Evolutionary conservation across 2,888 invertebrate species (phyloP), one percentile per base, ranked within the genome.

Genomic region (Sabatieria punctata): DNA sequence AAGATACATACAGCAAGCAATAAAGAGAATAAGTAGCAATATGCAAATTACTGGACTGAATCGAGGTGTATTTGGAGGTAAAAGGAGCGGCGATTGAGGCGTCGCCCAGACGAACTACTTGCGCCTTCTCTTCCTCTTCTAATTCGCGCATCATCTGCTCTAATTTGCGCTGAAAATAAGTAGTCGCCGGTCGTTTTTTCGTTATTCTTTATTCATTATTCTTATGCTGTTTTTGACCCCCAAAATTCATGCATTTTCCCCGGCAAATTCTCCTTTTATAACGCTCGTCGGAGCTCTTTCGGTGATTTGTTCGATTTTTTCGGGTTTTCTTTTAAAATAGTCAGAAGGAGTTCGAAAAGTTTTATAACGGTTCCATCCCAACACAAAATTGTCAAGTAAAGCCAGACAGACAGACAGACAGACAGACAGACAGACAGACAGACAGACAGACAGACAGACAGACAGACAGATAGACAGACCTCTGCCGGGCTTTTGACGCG

Each of bases 1-100:
- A 13, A 33, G n/a, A 13, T 33, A 11, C 33, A 33, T 11, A 33
- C n/a, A 33, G n/a, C 11, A 33, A 33, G n/a, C 11, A 13, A 33
- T n/a, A 33, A 11, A n/a, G n/a, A 33, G n/a, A 33, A 33, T 33
- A 33, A 13, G 11, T 33, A 13, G 13, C n/a, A n/a, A 11, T 21
- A 8, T 13, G 15, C 6, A 46, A 75, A 81, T 75, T 70, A 89
- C 88, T 85, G 69, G 91, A 89, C 63, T 82, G 77, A 64, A 93
- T 86, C 36, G 93, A 93, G 6, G 93, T 88, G 51, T 86, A 76
- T 69, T 88, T 86, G 60, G 93, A 93, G 0, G 97, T 99, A 65
- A 99, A 99, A 0, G 97, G 97, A 2, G 97, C 93, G 1, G 97
- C 97, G 49, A 99, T 95, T 57, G 89, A 91, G 2, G 97, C 97